Conservation (phyloP, 2,113 vertebrate genomes). For the Colossoma macropomum region DNA sequence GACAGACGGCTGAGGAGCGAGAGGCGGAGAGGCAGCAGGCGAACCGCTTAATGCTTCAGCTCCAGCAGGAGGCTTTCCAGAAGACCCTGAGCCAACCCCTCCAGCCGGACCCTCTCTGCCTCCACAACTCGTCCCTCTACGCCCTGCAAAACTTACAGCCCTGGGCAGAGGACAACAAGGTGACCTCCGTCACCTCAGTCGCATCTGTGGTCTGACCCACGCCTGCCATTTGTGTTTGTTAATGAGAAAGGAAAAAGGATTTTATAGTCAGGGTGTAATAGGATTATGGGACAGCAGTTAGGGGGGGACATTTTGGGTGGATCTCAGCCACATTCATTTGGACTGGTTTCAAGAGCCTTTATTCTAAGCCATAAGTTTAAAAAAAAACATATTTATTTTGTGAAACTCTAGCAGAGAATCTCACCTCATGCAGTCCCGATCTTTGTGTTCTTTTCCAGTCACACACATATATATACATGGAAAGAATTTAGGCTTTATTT, state of each 20-base stretch:
- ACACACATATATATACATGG: background rate
- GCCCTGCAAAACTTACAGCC: slow-evolving; percentile 98
- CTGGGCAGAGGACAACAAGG: slow-evolving; percentile 96
- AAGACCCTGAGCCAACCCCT: slow-evolving; percentile 91
- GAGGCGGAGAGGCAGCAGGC: slow-evolving; percentile 97
- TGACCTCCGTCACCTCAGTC: slow-evolving; percentile 91
- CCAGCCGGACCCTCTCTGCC: slow-evolving; percentile 94
- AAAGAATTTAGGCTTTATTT: slow-evolving; percentile 7
- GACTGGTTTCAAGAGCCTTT: slow-evolving; percentile 48
- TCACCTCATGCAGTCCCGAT: slow-evolving; percentile 13
- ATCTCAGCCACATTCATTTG: slow-evolving; percentile 45
- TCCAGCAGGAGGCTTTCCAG: slow-evolving; percentile 95
- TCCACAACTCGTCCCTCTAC: slow-evolving; percentile 97
- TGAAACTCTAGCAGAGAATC: slow-evolving; percentile 29
- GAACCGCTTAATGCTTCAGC: slow-evolving; percentile 94
- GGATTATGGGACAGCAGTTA: slow-evolving; percentile 40
- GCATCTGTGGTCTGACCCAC: slow-evolving; percentile 88
- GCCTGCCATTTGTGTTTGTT: slow-evolving; percentile 43
- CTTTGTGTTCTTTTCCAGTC: slow-evolving; percentile 17
- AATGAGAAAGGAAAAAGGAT: slow-evolving; percentile 49
- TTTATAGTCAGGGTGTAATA: slow-evolving; percentile 54
- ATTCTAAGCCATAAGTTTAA: slow-evolving; percentile 36
- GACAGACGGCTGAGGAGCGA: slow-evolving; percentile 96
- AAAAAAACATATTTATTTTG: slow-evolving; percentile 48
- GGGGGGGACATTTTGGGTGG: slow-evolving; percentile 39